Base-by-base conservation (phyloP, 2,797 vertebrate genomes). In the Cuniculus paca region DNA sequence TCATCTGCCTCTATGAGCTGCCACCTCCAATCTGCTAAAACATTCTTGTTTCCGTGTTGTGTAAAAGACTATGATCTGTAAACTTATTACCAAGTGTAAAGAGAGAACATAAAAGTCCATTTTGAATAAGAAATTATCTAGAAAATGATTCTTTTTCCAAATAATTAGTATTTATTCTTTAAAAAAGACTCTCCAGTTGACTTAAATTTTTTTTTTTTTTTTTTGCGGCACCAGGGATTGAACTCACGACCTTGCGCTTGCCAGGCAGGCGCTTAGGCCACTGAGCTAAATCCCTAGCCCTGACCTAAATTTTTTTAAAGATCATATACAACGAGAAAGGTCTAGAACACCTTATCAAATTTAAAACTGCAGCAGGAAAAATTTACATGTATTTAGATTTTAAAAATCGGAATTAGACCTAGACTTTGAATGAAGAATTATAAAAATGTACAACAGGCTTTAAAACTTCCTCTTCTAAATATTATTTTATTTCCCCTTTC, bases 41-140 rank as follows among this genome's bases (percentile, higher is more conserved):
- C 2, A 78, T 45, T 56, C 48, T 68, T 28, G 4, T 6, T 52
- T 79, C 65, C 72, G 58, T 74, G 13, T 50, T 61, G 63, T 83
- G 5, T 92, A 42, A 75, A 83, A 89, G n/a, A 80, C 31, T 52
- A 45, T 34, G 80, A 83, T 34, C 48, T 8, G 63, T 31, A 77
- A 90, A 56, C 42, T 58, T 31, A 68, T 52, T 81, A 50, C 54
- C 54, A 68, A 82, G 39, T 86, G 17, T 74, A 39, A 31, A 70
- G 42, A 14, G 75, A 91, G 61, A 78, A 74, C 48, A 92, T 20
- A 78, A 24, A 85, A 94, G 22, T 85, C 70, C 58, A 60, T 83
- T 79, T 74, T 74, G 42, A 95, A 78, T 13, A 81, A 88, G 16
- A 92, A 88, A 94, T 56, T 48, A 93, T n/a, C 39, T 75, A 95